These are phyloP conservation scores for Argentina silus DNA, from an alignment of 2,797 vertebrate species.

Conservation along the genomic window DNA sequence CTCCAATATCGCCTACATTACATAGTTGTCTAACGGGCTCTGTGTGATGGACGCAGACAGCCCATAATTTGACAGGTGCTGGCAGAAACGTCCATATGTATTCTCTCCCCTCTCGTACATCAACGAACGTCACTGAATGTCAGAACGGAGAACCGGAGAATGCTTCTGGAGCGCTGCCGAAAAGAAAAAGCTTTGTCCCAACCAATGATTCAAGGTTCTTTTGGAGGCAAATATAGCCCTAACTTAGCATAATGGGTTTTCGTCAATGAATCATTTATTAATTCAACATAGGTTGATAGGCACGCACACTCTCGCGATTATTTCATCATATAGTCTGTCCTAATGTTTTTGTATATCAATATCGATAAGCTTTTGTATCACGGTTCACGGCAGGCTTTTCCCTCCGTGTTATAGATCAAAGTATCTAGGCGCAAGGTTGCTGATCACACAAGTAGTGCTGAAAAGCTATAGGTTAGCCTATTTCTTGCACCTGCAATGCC, in stretches of 20 bases:
- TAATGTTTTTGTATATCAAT: not conserved
- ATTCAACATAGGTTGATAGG: not conserved
- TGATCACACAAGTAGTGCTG: slow-evolving; percentile 2
- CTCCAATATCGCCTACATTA: slow-evolving; percentile 31
- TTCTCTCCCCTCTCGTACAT: slow-evolving; percentile 37
- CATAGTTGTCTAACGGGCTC: slow-evolving; percentile 23
- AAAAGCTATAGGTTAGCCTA: not conserved
- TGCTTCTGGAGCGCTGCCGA: slow-evolving; percentile 44
- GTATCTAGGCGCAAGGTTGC: slow-evolving; percentile 33
- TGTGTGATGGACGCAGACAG: slow-evolving; percentile 43
- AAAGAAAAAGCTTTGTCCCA: slow-evolving; percentile 25
- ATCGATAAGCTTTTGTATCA: slow-evolving; percentile 3
- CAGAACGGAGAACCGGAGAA: slow-evolving; percentile 36
- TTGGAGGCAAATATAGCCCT: slow-evolving; percentile 27
- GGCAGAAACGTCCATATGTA: slow-evolving; percentile 31
- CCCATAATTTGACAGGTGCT: slow-evolving; percentile 55
- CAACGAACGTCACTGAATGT: slow-evolving; percentile 47
- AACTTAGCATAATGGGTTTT: slow-evolving; percentile 34
- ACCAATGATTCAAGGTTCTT: slow-evolving; percentile 17
- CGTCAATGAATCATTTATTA: not conserved
- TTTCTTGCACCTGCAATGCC: slow-evolving; percentile 19
- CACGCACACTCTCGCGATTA: slow-evolving; percentile 20
- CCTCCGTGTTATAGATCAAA: slow-evolving; percentile 19
- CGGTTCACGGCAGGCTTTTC: not conserved
- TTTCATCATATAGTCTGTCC: slow-evolving; percentile 21